phyloP scores from a whole-genome alignment of 2,888 invertebrate species.

The Diadegma fenestrale region DNA sequence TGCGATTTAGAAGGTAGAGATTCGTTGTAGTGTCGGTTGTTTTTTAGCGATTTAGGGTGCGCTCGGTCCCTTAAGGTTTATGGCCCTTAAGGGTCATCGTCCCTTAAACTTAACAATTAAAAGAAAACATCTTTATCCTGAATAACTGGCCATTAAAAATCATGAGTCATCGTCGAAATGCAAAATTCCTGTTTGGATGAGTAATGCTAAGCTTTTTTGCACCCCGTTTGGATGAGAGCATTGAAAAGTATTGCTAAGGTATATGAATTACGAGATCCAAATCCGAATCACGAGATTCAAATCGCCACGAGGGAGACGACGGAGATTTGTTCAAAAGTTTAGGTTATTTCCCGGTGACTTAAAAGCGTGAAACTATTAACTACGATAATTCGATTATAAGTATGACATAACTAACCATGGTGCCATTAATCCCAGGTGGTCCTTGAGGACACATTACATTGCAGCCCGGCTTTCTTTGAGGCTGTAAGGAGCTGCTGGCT shows the following conservation, averaged over 20 bases:
- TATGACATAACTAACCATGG: constrained; percentile 40
- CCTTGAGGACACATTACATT: constrained; percentile 88
- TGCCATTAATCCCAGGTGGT: constrained; percentile 87
- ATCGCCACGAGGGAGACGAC: background rate
- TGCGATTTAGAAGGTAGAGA: background rate
- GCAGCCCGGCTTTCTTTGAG: constrained; percentile 81
- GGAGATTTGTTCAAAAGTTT: background rate
- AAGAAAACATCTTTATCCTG: too few relatives aligned
- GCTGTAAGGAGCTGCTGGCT: constrained; percentile 67
- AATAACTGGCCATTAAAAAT: too few relatives aligned
- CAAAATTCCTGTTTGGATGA: too few relatives aligned
- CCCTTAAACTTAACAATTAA: too few relatives aligned
- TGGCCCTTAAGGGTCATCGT: too few relatives aligned
- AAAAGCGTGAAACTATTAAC: background rate
- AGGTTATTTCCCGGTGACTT: background rate
- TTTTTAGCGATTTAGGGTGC: background rate
- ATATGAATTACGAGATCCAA: background rate
- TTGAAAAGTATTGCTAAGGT: too few relatives aligned
- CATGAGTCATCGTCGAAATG: too few relatives aligned
- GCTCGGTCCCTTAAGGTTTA: too few relatives aligned
- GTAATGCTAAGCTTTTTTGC: too few relatives aligned
- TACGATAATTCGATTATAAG: background rate
- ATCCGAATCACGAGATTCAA: background rate
- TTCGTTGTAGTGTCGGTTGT: background rate
- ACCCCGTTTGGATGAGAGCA: too few relatives aligned